Evolutionary conservation across 2,113 vertebrate species (phyloP).

Genomic region (Cochlearius cochlearius): DNA sequence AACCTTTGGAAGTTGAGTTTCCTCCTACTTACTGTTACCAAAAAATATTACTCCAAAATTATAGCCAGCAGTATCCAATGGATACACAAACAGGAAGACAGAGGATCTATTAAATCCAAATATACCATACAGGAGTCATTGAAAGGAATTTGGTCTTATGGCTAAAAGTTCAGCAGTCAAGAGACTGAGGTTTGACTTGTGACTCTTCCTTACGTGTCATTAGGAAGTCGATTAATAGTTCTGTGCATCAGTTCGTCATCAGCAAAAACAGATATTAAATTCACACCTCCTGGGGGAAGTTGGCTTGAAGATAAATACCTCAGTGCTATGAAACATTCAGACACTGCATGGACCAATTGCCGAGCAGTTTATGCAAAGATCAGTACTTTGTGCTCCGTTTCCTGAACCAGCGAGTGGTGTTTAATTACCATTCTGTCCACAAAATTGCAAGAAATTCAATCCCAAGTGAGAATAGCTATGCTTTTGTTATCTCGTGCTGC

Average conservation of each 20-base stretch:
- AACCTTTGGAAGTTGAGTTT: not conserved
- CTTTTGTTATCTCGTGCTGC: not conserved
- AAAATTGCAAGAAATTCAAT: conserved; percentile 1
- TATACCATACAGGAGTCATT: not conserved
- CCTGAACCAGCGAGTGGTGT: not conserved
- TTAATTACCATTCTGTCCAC: not conserved
- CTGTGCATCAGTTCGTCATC: not conserved
- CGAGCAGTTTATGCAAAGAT: not conserved
- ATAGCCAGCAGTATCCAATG: not conserved
- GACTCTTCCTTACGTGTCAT: not conserved
- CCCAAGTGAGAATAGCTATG: not conserved
- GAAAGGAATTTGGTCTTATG: not conserved
- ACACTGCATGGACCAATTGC: not conserved
- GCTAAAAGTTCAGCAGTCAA: not conserved
- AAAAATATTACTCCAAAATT: not conserved
- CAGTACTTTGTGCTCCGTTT: not conserved
- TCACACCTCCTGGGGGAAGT: not conserved
- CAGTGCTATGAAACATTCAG: not conserved
- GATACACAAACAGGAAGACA: not conserved
- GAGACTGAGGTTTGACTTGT: not conserved
- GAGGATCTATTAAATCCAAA: not conserved
- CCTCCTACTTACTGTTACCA: not conserved
- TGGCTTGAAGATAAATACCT: not conserved
- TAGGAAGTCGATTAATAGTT: not conserved
- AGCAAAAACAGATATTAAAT: not conserved